phyloP scores from a whole-genome alignment of 2,113 vertebrate genomes.

The Rhabdornis inornatus region DNA sequence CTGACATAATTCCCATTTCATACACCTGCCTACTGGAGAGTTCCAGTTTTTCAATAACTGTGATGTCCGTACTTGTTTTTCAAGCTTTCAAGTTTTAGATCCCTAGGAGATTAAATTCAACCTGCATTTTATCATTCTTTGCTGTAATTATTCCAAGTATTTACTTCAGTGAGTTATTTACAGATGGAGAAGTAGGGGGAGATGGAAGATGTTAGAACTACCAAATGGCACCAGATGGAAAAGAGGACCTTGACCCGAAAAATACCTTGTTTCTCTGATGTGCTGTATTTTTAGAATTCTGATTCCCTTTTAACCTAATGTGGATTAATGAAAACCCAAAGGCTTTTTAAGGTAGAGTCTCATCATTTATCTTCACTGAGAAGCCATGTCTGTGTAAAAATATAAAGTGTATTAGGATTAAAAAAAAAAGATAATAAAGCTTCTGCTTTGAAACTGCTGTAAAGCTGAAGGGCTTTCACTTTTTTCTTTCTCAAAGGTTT shows the following conservation, averaged over 20 bases:
- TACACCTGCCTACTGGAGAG: not conserved
- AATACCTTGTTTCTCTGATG: constrained; percentile 58
- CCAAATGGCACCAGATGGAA: constrained; percentile 52
- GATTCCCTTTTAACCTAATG: constrained; percentile 61
- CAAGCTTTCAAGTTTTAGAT: constrained; percentile 60
- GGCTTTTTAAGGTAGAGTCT: constrained; percentile 48
- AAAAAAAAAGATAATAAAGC: constrained; percentile 51
- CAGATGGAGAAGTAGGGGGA: constrained; percentile 40
- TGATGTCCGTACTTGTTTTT: not conserved
- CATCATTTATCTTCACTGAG: constrained; percentile 58
- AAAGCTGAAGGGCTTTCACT: constrained; percentile 37
- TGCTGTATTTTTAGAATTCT: constrained; percentile 58
- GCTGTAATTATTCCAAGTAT: constrained; percentile 56
- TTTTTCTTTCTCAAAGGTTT: constrained; percentile 46
- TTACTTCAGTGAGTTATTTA: constrained; percentile 58
- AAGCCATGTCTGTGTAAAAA: constrained; percentile 43
- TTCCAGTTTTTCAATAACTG: constrained; percentile 14
- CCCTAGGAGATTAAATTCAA: constrained; percentile 26
- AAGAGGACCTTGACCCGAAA: constrained; percentile 49
- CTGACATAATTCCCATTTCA: constrained; percentile 9
- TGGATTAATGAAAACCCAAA: constrained; percentile 55
- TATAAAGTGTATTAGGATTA: not conserved
- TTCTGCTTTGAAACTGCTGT: constrained; percentile 56
- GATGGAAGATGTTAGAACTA: constrained; percentile 52
- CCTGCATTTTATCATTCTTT: constrained; percentile 53